Percentiles rank a stretch among this genome's conserved stretches.
These are phyloP conservation scores for Synergus umbraculus DNA, from an alignment of 2,888 invertebrate species.

Conservation along the genomic window DNA sequence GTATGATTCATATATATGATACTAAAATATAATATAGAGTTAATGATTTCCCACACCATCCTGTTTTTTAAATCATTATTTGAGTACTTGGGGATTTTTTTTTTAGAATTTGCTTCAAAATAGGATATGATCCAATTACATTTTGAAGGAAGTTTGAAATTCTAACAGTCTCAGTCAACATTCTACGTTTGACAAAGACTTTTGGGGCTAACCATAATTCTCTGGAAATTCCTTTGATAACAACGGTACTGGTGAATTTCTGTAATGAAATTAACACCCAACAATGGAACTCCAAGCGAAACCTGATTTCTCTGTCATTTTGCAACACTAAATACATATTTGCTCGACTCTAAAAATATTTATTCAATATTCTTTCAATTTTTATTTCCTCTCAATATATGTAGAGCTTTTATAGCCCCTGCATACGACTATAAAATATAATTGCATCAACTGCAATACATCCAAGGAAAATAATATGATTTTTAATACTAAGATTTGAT, in stretches of 20 bases:
- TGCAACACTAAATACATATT: neutral
- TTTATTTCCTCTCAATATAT: neutral
- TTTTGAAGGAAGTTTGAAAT: neutral
- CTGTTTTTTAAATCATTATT: neutral
- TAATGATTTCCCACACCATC: neutral
- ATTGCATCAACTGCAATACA: neutral
- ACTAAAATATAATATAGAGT: neutral
- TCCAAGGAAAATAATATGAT: neutral
- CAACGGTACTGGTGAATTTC: constrained; percentile 5
- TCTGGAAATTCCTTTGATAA: constrained; percentile 26
- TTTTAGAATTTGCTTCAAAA: neutral
- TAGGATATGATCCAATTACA: neutral
- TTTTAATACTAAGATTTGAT: neutral
- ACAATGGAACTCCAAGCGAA: constrained; percentile 14
- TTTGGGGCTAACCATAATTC: constrained; percentile 6
- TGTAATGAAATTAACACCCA: constrained; percentile 23
- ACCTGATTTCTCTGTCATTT: neutral
- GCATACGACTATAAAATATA: neutral
- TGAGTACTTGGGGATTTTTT: neutral
- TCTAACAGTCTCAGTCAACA: constrained; percentile 23
- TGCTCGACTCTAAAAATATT: neutral
- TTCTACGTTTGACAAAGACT: constrained; percentile 16
- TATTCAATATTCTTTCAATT: neutral
- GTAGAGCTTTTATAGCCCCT: neutral
- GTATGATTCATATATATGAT: neutral